A percentile compares a stretch with the other conserved stretches of the same genome.
phyloP scores from a whole-genome alignment of 2,888 invertebrate species.

The Nomada fucata region DNA sequence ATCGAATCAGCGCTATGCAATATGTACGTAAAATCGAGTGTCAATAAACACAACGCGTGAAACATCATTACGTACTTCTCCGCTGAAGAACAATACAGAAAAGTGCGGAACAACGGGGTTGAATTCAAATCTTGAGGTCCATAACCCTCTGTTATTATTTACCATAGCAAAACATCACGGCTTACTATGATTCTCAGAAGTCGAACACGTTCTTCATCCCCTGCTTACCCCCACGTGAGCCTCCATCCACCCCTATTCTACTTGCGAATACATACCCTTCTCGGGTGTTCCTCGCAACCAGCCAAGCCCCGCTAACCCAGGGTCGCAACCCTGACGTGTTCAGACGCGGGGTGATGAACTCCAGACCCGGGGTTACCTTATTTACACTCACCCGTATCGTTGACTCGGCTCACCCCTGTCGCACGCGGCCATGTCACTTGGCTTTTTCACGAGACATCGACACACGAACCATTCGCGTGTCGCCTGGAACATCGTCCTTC shows the following conservation, averaged over 20 bases:
- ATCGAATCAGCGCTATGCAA: too few species aligned
- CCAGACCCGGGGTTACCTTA: constrained; percentile 67
- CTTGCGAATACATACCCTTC: constrained; percentile 26
- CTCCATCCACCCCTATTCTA: constrained; percentile 13
- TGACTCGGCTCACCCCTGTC: constrained; percentile 49
- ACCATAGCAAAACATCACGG: neutral
- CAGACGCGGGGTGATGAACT: constrained; percentile 66
- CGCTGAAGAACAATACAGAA: too few species aligned
- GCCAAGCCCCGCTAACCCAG: constrained; percentile 59
- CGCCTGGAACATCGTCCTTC: neutral
- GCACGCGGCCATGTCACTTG: constrained; percentile 60
- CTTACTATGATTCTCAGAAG: constrained; percentile 1
- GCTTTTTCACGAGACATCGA: constrained; percentile 58
- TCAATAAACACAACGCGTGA: too few species aligned
- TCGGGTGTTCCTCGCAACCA: constrained; percentile 35
- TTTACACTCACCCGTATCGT: constrained; percentile 73
- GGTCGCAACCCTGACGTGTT: constrained; percentile 71
- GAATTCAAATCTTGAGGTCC: neutral
- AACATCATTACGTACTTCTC: neutral
- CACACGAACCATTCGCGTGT: constrained; percentile 46
- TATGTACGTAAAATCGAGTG: too few species aligned
- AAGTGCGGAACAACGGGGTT: neutral
- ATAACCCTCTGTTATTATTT: constrained; percentile 10
- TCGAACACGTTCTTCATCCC: constrained; percentile 30
- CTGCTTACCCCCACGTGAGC: constrained; percentile 1